Base-by-base conservation (phyloP, 2,113 vertebrate genomes). In the Galeopterus variegatus region DNA sequence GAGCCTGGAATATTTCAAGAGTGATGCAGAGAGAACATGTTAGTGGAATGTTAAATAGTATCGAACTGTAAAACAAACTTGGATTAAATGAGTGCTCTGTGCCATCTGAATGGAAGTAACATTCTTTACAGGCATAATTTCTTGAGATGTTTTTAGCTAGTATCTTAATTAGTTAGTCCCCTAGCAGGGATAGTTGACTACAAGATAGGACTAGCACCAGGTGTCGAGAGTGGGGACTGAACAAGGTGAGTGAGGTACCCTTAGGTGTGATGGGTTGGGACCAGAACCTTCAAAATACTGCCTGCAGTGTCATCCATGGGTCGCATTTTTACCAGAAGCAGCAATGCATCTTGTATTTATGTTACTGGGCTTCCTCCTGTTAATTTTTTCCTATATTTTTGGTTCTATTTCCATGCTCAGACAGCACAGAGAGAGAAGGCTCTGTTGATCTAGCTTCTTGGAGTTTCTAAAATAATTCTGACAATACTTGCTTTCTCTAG, bases 401-500 rank as follows among this genome's bases (percentile, higher is more conserved):
- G 8, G 15, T 73, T 94, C 56, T 95, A 7, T 81, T 93, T 95
- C 28, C 18, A 14, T 41, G 33, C 17, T 48, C 28, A 67, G 10
- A 48, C 6, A 8, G 17, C 45, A 18, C 75, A 70, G 8, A 75
- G 33, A 96, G 70, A 62, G 64, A 72, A 64, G 60, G 45, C 21
- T 88, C 65, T 56, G 65, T 60, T 92, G 69, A 75, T 58, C 50
- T 52, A 31, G 48, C 60, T 62, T 56, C 82, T 0, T 18, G 41
- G 48, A 5, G n/a, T 88, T 91, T 77, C 85, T 90, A 85, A 96
- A 94, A 64, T 85, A 95, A 93, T 81, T 85, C 58, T 56, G 62
- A 45, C 21, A 21, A 13, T 8, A 8, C 14, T 0, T 14, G 62
- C 60, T 82, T 76, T 88, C 81, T 94, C 77, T 23, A 12, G 28